Evolutionary conservation across 2,797 vertebrate genomes (phyloP).

Genomic region (Protosalanx chinensis): DNA sequence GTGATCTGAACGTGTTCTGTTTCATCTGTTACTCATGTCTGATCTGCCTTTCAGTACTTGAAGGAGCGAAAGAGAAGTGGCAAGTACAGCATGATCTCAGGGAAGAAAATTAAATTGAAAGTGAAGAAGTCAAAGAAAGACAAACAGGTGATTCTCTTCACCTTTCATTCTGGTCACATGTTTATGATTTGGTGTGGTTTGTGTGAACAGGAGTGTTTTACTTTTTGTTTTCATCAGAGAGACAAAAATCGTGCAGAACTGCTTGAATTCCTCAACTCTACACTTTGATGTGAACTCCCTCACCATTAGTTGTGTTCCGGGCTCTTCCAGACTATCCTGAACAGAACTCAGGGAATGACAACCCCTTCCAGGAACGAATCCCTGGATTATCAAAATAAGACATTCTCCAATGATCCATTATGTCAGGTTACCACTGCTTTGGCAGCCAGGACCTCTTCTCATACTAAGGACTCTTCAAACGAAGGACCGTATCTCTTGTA

Average conservation of each 20-base stretch:
- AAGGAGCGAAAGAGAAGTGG: conserved; percentile 85
- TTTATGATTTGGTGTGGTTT: background rate
- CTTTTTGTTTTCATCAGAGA: conserved; percentile 61
- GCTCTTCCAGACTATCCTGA: conserved; percentile 19
- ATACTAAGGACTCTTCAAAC: background rate
- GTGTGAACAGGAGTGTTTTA: background rate
- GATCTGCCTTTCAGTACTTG: conserved; percentile 74
- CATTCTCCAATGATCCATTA: background rate
- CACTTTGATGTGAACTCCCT: conserved; percentile 66
- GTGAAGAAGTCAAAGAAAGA: conserved; percentile 93
- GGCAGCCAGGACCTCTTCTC: conserved; percentile 17
- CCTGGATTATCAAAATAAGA: conserved; percentile 29
- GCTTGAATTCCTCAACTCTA: conserved; percentile 87
- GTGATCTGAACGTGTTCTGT: background rate
- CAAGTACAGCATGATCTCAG: conserved; percentile 94
- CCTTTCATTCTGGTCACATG: background rate
- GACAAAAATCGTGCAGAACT: conserved; percentile 87
- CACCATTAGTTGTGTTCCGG: conserved; percentile 13
- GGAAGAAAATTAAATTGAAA: conserved; percentile 95
- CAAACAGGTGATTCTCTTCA: conserved; percentile 78
- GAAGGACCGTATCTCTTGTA: background rate
- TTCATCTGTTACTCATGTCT: conserved; percentile 12
- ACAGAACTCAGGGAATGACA: conserved; percentile 57
- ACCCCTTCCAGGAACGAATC: conserved; percentile 9
- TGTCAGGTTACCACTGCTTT: conserved; percentile 5